These are phyloP conservation scores for Tetragnatha versicolor DNA, from an alignment of 1,140 invertebrate genomes.

Conservation along the genomic window DNA sequence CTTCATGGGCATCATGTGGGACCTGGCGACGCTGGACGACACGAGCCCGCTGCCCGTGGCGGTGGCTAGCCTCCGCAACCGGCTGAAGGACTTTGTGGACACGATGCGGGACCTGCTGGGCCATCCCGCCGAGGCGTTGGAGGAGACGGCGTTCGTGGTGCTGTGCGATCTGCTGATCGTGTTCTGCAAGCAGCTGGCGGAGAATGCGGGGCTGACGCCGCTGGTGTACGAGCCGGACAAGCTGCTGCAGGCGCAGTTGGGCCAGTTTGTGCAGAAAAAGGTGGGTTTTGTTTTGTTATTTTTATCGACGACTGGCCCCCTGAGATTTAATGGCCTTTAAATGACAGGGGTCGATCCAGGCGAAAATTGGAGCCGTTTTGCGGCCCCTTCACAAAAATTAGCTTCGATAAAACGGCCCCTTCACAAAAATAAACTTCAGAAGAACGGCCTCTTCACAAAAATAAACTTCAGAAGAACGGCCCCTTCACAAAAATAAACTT, in stretches of 20 bases:
- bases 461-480: too few relatives aligned
- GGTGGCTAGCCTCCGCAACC: constrained; percentile 68
- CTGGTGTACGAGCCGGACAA: constrained; percentile 84
- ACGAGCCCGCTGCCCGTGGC: constrained; percentile 66
- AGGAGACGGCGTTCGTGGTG: constrained; percentile 84
- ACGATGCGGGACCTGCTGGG: constrained; percentile 73
- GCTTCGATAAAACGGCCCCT: too few relatives aligned
- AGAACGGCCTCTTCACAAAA: too few relatives aligned
- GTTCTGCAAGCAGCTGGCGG: constrained; percentile 86
- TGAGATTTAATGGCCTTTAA: too few relatives aligned
- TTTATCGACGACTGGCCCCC: too few relatives aligned
- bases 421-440: too few relatives aligned
- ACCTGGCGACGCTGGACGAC: constrained; percentile 81
- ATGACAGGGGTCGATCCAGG: too few relatives aligned
- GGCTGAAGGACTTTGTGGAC: constrained; percentile 77
- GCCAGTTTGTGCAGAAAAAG: constrained; percentile 90
- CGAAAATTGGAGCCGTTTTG: too few relatives aligned
- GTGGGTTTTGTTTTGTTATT: constrained; percentile 67
- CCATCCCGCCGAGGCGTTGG: constrained; percentile 67
- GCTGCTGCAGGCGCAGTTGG: constrained; percentile 81
- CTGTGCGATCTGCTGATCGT: constrained; percentile 95
- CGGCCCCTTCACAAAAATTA: too few relatives aligned
- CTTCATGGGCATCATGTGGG: constrained; percentile 89
- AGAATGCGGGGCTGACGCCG: constrained; percentile 70
- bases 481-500: too few relatives aligned